A percentile compares a stretch with the other conserved stretches of the same genome.
phyloP scores from a whole-genome alignment of 2,113 vertebrate genomes.

The Conger conger region DNA sequence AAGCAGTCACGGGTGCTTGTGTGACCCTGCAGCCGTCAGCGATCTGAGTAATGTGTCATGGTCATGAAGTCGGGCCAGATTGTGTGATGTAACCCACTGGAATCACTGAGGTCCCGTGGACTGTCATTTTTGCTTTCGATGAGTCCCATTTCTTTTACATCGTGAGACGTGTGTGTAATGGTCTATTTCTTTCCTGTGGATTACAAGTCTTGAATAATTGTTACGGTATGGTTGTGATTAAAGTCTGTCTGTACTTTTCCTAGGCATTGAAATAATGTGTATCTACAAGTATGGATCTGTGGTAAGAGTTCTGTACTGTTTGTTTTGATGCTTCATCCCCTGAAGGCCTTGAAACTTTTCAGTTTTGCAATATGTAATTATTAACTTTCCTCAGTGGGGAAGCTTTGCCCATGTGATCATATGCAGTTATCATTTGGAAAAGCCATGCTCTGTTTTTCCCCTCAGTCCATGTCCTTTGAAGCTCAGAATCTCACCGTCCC shows the following conservation, averaged over 20 bases:
- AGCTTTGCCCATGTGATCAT: constrained; percentile 28
- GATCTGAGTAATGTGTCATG: constrained; percentile 45
- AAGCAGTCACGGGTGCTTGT: constrained; percentile 27
- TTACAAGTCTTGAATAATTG: constrained; percentile 63
- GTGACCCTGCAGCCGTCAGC: constrained; percentile 34
- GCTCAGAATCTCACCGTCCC: constrained; percentile 91
- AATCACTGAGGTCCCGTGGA: constrained; percentile 30
- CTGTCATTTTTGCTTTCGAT: constrained; percentile 28
- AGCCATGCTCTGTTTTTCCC: constrained; percentile 44
- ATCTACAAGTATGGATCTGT: constrained; percentile 95
- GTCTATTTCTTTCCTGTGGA: constrained; percentile 57
- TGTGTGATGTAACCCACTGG: constrained; percentile 37
- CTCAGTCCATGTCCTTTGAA: constrained; percentile 95
- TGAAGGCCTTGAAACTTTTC: constrained; percentile 49
- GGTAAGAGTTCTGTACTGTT: constrained; percentile 75
- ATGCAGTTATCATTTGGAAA: constrained; percentile 31
- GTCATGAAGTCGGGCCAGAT: constrained; percentile 35
- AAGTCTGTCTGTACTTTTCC: constrained; percentile 55
- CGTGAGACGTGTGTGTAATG: constrained; percentile 57
- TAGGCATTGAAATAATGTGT: constrained; percentile 97
- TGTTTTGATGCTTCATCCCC: constrained; percentile 48
- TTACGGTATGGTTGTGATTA: constrained; percentile 63
- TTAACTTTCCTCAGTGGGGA: constrained; percentile 42
- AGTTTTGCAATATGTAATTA: constrained; percentile 53
- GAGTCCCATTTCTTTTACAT: constrained; percentile 31